Percentiles rank a stretch among this genome's conserved stretches.
phyloP scores from a whole-genome alignment of 2,888 invertebrate genomes.

The Harpalus rufipes region DNA sequence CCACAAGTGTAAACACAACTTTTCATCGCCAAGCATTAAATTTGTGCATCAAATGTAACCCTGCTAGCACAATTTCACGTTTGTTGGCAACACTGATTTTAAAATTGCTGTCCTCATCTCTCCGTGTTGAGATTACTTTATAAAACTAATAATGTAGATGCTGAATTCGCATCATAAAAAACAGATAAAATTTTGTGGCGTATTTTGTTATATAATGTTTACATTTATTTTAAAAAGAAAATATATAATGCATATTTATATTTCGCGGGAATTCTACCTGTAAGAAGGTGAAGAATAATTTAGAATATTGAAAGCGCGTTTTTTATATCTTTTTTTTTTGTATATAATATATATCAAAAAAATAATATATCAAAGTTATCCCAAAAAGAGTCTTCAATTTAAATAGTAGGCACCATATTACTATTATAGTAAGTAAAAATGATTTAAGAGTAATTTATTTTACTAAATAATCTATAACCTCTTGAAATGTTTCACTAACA shows the following conservation, averaged over 20 bases:
- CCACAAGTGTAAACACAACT: too few relatives aligned
- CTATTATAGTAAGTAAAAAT: conserved; percentile 35
- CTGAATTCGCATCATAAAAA: too few relatives aligned
- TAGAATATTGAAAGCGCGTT: conserved; percentile 47
- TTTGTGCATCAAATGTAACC: too few relatives aligned
- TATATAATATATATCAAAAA: conserved; percentile 57
- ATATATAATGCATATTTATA: neutral
- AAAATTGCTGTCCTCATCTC: too few relatives aligned
- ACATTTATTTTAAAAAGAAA: too few relatives aligned
- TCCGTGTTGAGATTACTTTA: too few relatives aligned
- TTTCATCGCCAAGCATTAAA: too few relatives aligned
- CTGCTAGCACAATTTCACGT: too few relatives aligned
- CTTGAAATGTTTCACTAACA: conserved; percentile 1
- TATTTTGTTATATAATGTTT: too few relatives aligned
- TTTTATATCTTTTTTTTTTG: conserved; percentile 65
- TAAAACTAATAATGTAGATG: too few relatives aligned
- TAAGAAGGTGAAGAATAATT: conserved; percentile 52
- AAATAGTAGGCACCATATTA: conserved; percentile 6
- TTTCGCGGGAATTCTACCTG: conserved; percentile 26
- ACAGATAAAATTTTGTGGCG: too few relatives aligned
- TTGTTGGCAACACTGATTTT: too few relatives aligned
- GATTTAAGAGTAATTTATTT: neutral
- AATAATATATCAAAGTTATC: conserved; percentile 44
- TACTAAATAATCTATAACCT: conserved; percentile 51
- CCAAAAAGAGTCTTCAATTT: conserved; percentile 5